Base-by-base conservation (phyloP, 2,888 invertebrate genomes). In the Druceiella hillmani region DNA sequence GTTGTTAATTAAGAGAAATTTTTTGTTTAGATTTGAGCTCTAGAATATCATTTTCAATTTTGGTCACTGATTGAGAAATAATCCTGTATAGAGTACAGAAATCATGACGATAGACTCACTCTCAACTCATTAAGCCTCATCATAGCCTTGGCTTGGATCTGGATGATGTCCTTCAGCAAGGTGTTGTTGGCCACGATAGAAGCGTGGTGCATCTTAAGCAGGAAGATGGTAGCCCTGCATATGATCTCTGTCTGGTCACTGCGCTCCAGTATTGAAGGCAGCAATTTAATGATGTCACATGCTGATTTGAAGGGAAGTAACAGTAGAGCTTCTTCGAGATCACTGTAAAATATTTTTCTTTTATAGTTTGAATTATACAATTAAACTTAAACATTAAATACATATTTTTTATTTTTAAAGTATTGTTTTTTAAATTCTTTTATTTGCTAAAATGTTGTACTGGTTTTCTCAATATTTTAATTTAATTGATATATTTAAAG, bases 281-380 rank as follows among this genome's bases (percentile, higher is more conserved):
- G 62, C 52, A 81, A 69, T 39, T 78, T 73, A 1, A 98, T 67
- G 31, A 97, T 69, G 33, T 87, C 83, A 53, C 84, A 80, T 2
- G 90, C 89, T 34, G 81, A 76, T 33, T 81, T 75, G 57, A 93
- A 89, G 2, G 95, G 92, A 27, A 98, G 64, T 7, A 94, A 68
- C 1, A 95, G 65, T 1, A 98, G 67, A 0, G 92, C 79, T 62
- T 94, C 92, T 62, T 97, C 93, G 43, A 98, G 63, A 56, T 97
- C 94, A 56, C 95, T 91, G 63, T 3, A 72, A 66, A 41, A 33
- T 31, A 38, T n/a, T n/a, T n/a, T n/a, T 27, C 7, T n/a, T 27
- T 27, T n/a, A 30, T 13, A 15, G 13, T 7, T 13, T 13, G 6
- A 14, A 14, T 10, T 9, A n/a, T 10, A 10, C 27, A 27, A n/a